Percentiles rank a stretch among this genome's conserved stretches.
Evolutionary conservation across 2,797 vertebrate genomes (phyloP).

Genomic region (Halcyon smyrnensis): DNA sequence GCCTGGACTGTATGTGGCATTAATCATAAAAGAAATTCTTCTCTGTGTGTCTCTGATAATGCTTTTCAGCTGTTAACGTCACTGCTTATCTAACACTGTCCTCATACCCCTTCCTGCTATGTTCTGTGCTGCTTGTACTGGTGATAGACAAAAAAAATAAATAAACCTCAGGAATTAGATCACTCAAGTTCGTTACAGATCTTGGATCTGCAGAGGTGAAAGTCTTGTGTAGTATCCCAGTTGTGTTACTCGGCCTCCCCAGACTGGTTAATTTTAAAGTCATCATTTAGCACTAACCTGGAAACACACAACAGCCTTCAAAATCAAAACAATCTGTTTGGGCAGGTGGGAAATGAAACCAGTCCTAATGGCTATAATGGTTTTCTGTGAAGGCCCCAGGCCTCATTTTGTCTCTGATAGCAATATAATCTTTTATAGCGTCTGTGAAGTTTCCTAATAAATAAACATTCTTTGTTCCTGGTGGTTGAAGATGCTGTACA

Average conservation of each 20-base stretch:
- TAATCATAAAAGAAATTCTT: background rate
- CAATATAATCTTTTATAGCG: slow-evolving; percentile 69
- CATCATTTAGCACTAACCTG: slow-evolving; percentile 63
- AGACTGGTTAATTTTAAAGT: slow-evolving; percentile 1
- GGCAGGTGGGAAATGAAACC: slow-evolving; percentile 65
- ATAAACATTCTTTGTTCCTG: slow-evolving; percentile 54
- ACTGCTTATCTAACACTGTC: background rate
- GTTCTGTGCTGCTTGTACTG: background rate
- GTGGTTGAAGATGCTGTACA: slow-evolving; percentile 63
- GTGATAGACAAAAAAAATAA: background rate
- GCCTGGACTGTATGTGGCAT: background rate
- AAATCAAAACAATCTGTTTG: slow-evolving; percentile 70
- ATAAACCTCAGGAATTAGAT: background rate
- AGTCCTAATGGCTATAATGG: slow-evolving; percentile 11
- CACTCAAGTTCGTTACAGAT: background rate
- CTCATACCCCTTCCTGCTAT: background rate
- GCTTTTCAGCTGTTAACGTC: background rate
- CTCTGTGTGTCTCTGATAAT: background rate
- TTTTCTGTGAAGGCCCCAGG: slow-evolving; percentile 56
- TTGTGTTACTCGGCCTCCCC: background rate
- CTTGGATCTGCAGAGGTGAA: background rate
- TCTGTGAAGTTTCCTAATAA: slow-evolving; percentile 73
- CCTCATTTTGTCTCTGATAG: slow-evolving; percentile 63
- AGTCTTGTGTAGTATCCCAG: background rate
- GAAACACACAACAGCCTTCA: slow-evolving; percentile 23